These are phyloP conservation scores for Gyrodactylus salaris DNA, from an alignment of 1,140 invertebrate species.

Conservation along the genomic window DNA sequence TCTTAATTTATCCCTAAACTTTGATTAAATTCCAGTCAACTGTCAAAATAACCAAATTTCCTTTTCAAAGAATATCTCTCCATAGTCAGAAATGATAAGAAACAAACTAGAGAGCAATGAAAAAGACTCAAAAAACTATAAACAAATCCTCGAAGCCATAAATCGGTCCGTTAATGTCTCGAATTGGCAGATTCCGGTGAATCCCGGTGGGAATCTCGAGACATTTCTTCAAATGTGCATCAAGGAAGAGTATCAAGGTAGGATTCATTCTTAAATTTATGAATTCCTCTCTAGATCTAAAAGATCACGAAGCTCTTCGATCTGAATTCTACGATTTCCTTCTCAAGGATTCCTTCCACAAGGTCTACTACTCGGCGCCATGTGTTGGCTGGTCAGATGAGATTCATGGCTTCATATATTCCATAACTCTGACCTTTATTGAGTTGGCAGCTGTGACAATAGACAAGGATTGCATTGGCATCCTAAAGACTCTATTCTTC, in stretches of 20 bases:
- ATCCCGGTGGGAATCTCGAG: neutral
- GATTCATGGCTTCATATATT: neutral
- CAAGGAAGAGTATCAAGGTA: neutral
- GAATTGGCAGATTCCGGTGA: neutral
- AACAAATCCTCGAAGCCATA: neutral
- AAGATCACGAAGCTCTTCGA: neutral
- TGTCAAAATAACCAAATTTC: no score
- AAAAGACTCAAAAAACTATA: neutral
- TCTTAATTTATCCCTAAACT: neutral
- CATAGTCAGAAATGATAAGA: neutral
- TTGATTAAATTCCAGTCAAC: neutral
- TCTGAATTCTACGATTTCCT: neutral
- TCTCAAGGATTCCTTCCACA: neutral
- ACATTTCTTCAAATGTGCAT: neutral
- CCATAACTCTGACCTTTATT: neutral
- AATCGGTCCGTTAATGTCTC: neutral
- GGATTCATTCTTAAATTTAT: neutral
- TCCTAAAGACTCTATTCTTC: neutral
- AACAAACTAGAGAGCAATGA: neutral
- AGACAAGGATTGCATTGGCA: neutral
- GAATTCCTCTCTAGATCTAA: neutral
- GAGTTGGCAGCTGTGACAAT: neutral
- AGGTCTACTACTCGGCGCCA: neutral
- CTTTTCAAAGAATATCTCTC: no score
- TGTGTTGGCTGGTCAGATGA: neutral